These are phyloP conservation scores for Agrypnia vestita DNA, from an alignment of 1,140 invertebrate species.

Conservation along the genomic window DNA sequence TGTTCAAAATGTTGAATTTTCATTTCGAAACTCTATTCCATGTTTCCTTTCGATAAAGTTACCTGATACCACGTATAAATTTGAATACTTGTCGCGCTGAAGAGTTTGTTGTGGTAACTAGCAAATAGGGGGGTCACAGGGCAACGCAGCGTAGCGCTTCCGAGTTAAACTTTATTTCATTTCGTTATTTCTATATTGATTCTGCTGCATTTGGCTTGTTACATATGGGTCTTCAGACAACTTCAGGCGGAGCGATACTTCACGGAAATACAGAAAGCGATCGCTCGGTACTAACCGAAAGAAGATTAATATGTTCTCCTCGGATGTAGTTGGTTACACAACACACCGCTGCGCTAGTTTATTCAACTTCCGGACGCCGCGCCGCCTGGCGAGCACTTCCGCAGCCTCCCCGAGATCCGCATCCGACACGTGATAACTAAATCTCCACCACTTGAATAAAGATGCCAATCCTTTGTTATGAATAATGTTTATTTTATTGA, in stretches of 20 bases:
- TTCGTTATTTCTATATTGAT: conserved; percentile 41
- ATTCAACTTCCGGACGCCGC: conserved; percentile 41
- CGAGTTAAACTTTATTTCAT: conserved; percentile 14
- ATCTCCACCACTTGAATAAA: conserved; percentile 35
- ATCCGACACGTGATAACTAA: conserved; percentile 41
- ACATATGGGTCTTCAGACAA: conserved; percentile 24
- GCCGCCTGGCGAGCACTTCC: conserved; percentile 27
- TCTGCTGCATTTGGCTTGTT: conserved; percentile 31
- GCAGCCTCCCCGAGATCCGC: conserved; percentile 19
- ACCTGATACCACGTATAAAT: background rate
- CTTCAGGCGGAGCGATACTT: conserved; percentile 14
- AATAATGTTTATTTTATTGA: conserved; percentile 21
- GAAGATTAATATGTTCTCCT: conserved; percentile 45
- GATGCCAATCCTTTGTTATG: conserved; percentile 29
- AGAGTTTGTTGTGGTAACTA: conserved; percentile 1
- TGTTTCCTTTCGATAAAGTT: too few relatives aligned
- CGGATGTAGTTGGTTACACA: conserved; percentile 30
- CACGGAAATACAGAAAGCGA: conserved; percentile 29
- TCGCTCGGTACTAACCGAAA: conserved; percentile 25
- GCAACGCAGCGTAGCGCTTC: background rate
- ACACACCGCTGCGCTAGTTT: conserved; percentile 33
- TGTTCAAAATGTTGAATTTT: too few relatives aligned
- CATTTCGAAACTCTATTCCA: too few relatives aligned
- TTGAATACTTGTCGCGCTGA: background rate
- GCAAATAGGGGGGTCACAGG: background rate